A percentile compares a stretch with the other conserved stretches of the same genome.
phyloP scores from a whole-genome alignment of 2,888 invertebrate species.

The Agapetus fuscipes region DNA sequence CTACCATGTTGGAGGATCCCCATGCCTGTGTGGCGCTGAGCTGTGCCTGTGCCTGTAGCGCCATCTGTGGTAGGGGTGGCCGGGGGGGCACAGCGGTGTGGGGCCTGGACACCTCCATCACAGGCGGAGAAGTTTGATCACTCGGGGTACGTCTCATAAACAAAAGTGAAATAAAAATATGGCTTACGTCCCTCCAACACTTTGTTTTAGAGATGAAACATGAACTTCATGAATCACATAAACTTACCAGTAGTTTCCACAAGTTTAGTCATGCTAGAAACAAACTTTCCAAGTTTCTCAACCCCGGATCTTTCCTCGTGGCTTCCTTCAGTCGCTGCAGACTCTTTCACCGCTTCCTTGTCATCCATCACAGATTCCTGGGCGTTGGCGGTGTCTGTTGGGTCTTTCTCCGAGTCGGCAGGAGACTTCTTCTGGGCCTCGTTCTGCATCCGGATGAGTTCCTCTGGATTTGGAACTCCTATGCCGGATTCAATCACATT shows the following conservation, averaged over 20 bases:
- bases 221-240: too few relatives aligned
- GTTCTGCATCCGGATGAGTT: slow-evolving; percentile 49
- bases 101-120: slow-evolving; percentile 4
- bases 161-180: too few relatives aligned
- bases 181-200: too few relatives aligned
- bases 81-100: slow-evolving; percentile 18
- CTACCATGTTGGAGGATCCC: slow-evolving; percentile 10
- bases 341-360: background rate
- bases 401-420: slow-evolving; percentile 4
- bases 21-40: slow-evolving; percentile 13
- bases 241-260: slow-evolving; percentile 54
- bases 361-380: background rate
- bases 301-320: slow-evolving; percentile 26
- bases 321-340: slow-evolving; percentile 7
- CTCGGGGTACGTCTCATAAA: too few relatives aligned
- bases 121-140: background rate
- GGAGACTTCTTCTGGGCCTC: slow-evolving; percentile 24
- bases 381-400: slow-evolving; percentile 10
- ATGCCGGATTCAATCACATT: slow-evolving; percentile 68
- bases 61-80: slow-evolving; percentile 12
- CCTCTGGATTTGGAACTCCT: slow-evolving; percentile 75
- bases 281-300: slow-evolving; percentile 51
- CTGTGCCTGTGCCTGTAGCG: too few relatives aligned
- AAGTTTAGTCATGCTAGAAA: slow-evolving; percentile 61
- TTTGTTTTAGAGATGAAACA: too few relatives aligned